phyloP scores from a whole-genome alignment of 2,113 vertebrate genomes.

The Lepus timidus region DNA sequence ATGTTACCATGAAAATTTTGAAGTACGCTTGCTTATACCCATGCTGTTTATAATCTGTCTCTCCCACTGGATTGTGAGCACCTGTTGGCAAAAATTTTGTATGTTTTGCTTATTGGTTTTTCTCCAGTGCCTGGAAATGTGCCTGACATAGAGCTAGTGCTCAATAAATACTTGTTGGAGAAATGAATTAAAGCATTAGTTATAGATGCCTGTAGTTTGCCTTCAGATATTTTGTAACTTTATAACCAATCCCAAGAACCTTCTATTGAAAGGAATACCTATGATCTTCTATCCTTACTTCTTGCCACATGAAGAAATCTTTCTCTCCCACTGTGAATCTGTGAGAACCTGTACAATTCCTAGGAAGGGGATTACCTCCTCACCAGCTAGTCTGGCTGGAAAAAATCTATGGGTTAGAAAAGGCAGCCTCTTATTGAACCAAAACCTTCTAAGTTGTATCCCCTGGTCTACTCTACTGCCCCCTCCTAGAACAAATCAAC shows the following conservation, averaged over 20 bases:
- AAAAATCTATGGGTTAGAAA: conserved; percentile 16
- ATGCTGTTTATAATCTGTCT: background rate
- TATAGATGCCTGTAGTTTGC: conserved; percentile 19
- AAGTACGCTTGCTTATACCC: too few species aligned
- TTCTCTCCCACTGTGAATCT: background rate
- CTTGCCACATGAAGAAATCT: background rate
- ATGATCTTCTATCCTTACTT: background rate
- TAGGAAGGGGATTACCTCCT: background rate
- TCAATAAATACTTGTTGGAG: conserved; percentile 1
- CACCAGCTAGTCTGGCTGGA: background rate
- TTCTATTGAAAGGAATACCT: background rate
- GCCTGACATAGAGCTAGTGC: background rate
- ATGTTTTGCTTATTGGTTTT: conserved; percentile 17
- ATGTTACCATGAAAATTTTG: too few species aligned
- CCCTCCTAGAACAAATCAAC: background rate
- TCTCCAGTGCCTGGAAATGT: conserved; percentile 11
- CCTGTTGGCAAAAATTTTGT: background rate
- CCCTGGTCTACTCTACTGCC: background rate
- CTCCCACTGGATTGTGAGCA: background rate
- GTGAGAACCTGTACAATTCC: background rate
- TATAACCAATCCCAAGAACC: conserved; percentile 20
- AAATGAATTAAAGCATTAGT: conserved; percentile 14
- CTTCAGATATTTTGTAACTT: background rate
- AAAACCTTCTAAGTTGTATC: background rate
- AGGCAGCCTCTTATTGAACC: background rate